Evolutionary conservation across 2,113 vertebrate genomes (phyloP), one percentile per base, ranked within the genome.

Genomic region (Syngnathus floridae): DNA sequence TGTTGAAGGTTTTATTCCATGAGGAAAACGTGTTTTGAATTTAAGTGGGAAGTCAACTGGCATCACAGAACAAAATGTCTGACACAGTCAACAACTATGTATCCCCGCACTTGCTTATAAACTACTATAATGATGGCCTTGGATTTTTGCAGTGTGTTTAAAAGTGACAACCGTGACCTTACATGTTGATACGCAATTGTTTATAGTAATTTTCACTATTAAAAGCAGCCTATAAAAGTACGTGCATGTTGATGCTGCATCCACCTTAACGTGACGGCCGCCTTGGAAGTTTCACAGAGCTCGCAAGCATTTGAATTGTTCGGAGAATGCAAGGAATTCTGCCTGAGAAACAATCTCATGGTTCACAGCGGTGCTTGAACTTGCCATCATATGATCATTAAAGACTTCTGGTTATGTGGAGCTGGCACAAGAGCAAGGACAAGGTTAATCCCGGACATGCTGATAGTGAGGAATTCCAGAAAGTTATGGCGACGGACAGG

Each of bases 271-370:
- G n/a, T 51, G 48, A 21, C 19, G n/a, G n/a, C 48, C 19, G 7
- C 10, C 48, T 21, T n/a, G 0, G 40, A 68, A 57, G 64, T 75
- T 85, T 82, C 70, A 31, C 40, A 69, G 73, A 67, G 66, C 78
- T 75, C 64, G 63, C 8, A n/a, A 78, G 72, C 45, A 37, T 62
- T 71, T 68, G 73, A 81, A 85, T 86, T 78, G 74, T 74, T 55
- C 51, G 61, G 70, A 80, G 77, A 83, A 86, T 84, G 70, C 4
- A 9, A 68, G 43, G 79, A 88, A 84, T 86, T 77, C 54, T 46
- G 56, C 66, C 46, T 40, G 19, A 76, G 57, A 78, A 80, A 67
- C 48, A 17, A 77, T 59, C 72, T 73, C 43, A 51, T 70, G 74
- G 75, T 51, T 46, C 57, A 66, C 59, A 31, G 9, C 67, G 7